Conservation (phyloP, 2,113 vertebrate genomes). For the Colaptes auratus region DNA sequence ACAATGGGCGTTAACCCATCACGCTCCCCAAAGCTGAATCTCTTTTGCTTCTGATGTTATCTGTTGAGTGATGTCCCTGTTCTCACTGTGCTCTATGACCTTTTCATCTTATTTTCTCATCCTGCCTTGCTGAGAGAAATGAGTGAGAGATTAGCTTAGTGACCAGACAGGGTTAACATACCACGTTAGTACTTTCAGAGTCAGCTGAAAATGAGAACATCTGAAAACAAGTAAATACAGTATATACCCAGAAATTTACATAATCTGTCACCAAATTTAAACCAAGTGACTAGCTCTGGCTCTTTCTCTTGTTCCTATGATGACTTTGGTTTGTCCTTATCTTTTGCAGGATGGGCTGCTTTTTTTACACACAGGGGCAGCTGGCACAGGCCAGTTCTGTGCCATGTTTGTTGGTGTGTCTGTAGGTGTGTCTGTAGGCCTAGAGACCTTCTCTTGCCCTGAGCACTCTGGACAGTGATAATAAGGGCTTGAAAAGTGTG, state of each 20-base stretch:
- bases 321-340: too few species aligned
- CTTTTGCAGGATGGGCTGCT: too few species aligned
- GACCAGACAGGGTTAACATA: background rate
- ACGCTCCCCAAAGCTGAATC: background rate
- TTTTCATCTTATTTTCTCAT: background rate
- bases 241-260: background rate
- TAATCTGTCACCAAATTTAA: background rate
- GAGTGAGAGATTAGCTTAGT: background rate
- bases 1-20: too few species aligned
- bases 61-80: background rate
- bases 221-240: background rate
- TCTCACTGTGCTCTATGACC: rapidly evolving
- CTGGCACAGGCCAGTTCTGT: too few species aligned
- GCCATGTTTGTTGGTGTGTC: too few species aligned
- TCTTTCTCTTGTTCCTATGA: too few species aligned
- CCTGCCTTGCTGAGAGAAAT: rapidly evolving
- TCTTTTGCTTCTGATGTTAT: background rate
- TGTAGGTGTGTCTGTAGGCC: too few species aligned
- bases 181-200: background rate
- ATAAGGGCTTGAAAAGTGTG: too few species aligned
- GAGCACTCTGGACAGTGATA: too few species aligned
- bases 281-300: background rate
- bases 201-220: background rate
- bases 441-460: too few species aligned
- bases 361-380: too few species aligned